A percentile compares a stretch with the other conserved stretches of the same genome.
These are phyloP conservation scores for Octonoba sinensis DNA, from an alignment of 2,888 invertebrate genomes.

Conservation along the genomic window DNA sequence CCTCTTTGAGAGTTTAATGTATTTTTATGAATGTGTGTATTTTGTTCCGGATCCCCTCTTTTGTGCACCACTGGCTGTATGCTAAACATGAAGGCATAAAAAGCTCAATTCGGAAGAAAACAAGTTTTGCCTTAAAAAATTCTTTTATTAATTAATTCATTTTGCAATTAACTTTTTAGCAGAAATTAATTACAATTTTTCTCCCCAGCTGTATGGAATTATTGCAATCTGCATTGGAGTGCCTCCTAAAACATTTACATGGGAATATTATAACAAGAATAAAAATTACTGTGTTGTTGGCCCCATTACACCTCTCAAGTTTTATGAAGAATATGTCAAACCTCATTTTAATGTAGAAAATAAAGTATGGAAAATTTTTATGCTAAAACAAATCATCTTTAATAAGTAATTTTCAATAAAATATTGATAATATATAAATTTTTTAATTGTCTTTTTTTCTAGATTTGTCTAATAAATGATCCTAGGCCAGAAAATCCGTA, in stretches of 20 bases:
- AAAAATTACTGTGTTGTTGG: conserved; percentile 80
- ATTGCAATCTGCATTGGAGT: conserved; percentile 87
- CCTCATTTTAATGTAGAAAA: conserved; percentile 85
- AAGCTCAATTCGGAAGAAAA: too few relatives aligned
- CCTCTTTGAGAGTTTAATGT: too few relatives aligned
- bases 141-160: too few relatives aligned
- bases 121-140: too few relatives aligned
- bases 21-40: too few relatives aligned
- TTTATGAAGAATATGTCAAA: conserved; percentile 84
- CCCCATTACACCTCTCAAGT: conserved; percentile 82
- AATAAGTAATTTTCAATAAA: neutral
- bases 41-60: too few relatives aligned
- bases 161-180: too few relatives aligned
- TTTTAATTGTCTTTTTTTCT: conserved; percentile 65
- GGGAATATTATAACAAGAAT: conserved; percentile 87
- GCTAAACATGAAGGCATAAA: too few relatives aligned
- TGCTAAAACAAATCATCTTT: neutral
- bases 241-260: conserved; percentile 83
- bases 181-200: neutral
- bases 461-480: conserved; percentile 89
- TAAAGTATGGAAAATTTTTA: conserved; percentile 76
- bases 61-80: too few relatives aligned
- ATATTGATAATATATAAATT: too few relatives aligned
- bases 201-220: conserved; percentile 78
- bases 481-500: conserved; percentile 85